Evolutionary conservation across 2,113 vertebrate species (phyloP), one percentile per base, ranked within the genome.

Genomic region (Xyliphius kryptos): DNA sequence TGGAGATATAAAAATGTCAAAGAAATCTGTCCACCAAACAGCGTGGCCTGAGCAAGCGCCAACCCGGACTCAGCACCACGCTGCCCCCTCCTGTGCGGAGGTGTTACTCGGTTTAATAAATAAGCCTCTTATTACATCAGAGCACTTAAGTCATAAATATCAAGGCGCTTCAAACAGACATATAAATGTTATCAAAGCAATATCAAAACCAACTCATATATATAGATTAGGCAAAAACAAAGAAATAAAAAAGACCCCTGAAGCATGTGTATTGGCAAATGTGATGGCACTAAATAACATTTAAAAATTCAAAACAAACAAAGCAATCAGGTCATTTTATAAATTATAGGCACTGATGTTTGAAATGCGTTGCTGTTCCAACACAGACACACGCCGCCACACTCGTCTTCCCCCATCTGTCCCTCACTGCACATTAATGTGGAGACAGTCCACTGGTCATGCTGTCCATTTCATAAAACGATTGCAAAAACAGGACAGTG

Each of bases 321-420:
- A 44, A 68, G 43, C 20, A 49, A 58, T 38, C 15, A 55, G 17
- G 53, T 80, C 85, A 89, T 86, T 78, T 87, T 75, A 85, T 88
- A 92, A 95, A 93, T 93, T 88, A 94, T 93, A 98, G 95, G 96
- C 96, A 98, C 96, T 95, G 89, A 54, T 61, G 51, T 58, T 62
- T 56, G 40, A 69, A 73, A 69, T 52, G 3, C 38, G 26, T 40
- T 32, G 26, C 26, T 6, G 7, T 32, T 3, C 26, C 26, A 32
- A 32, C 26, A 26, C 22, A 26, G 22, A 6, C 22, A 26, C 22
- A 6, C 22, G 26, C 26, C 7, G 26, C 7, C 7, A n/a, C 26
- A 32, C 7, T 32, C 26, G 26, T 32, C 26, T n/a, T 6, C 4
- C 26, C 7, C 26, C 26, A 32, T 6, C 26, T 32, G 26, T 6